These are phyloP conservation scores for Urocyon cinereoargenteus DNA, from an alignment of 2,797 vertebrate genomes.

Conservation along the genomic window DNA sequence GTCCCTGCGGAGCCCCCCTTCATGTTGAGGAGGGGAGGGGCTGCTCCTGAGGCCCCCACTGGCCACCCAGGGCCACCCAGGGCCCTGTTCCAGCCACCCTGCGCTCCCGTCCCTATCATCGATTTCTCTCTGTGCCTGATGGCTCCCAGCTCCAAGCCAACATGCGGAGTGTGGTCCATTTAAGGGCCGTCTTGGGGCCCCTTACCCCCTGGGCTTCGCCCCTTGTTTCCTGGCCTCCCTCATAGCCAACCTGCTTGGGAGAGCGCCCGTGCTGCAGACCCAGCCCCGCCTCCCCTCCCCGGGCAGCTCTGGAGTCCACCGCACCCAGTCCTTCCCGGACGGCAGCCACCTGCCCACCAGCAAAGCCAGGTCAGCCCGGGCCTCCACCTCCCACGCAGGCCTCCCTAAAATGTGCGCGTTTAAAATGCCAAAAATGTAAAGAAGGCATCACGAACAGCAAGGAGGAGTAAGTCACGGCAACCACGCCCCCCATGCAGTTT, in stretches of 20 bases:
- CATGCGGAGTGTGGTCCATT: too few species aligned
- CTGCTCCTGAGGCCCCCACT: neutral
- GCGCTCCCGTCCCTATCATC: neutral
- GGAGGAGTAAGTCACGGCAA: neutral
- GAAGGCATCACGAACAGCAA: too few species aligned
- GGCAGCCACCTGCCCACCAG: accelerated
- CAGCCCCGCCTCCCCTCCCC: accelerated
- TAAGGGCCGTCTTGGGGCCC: neutral
- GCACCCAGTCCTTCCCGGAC: neutral
- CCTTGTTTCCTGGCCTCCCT: neutral
- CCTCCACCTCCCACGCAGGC: neutral
- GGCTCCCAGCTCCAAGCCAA: accelerated
- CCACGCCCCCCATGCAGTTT: neutral
- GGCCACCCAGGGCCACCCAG: too few species aligned
- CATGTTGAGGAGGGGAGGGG: neutral
- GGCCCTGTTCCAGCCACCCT: neutral
- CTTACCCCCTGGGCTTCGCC: accelerated
- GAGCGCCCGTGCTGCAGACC: accelerated
- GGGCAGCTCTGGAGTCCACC: accelerated
- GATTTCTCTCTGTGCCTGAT: neutral
- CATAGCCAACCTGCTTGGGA: neutral
- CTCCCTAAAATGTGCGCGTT: neutral
- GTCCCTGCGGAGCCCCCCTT: neutral
- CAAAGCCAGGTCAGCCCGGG: neutral
- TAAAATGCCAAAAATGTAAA: neutral